Conservation (phyloP, 2,888 invertebrate species). For the Leptinotarsa juncta region DNA sequence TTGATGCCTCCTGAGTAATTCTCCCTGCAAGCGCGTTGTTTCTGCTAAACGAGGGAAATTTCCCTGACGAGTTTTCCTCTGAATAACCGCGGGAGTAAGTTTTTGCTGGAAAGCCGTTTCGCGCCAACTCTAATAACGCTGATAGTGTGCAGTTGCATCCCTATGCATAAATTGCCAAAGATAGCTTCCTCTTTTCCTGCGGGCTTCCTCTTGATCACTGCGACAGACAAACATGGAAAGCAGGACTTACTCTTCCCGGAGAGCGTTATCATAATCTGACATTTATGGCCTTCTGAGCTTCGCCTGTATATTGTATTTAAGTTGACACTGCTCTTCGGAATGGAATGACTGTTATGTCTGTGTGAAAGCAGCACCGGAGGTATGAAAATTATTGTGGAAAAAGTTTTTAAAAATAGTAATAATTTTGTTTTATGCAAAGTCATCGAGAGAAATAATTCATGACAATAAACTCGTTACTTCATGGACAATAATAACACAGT, state of each 20-base stretch:
- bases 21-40: constrained; percentile 35
- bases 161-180: constrained; percentile 52
- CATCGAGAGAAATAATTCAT: too few species aligned
- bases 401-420: neutral
- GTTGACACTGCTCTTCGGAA: constrained; percentile 33
- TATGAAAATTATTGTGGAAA: constrained; percentile 1
- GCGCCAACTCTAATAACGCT: constrained; percentile 30
- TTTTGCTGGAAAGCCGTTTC: constrained; percentile 27
- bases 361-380: constrained; percentile 19
- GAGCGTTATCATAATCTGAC: constrained; percentile 53
- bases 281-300: constrained; percentile 49
- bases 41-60: constrained; percentile 36
- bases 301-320: constrained; percentile 42
- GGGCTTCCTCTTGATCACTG: constrained; percentile 48
- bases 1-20: constrained; percentile 35
- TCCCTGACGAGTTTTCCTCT: constrained; percentile 36
- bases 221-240: constrained; percentile 47
- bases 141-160: constrained; percentile 49
- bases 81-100: constrained; percentile 33
- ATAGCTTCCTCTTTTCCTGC: constrained; percentile 45
- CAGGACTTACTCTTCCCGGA: constrained; percentile 45
- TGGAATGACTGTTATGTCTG: constrained; percentile 26
- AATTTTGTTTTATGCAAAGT: too few species aligned
- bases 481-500: too few species aligned
- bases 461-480: too few species aligned